A percentile compares a stretch with the other conserved stretches of the same genome.
phyloP scores from a whole-genome alignment of 2,113 vertebrate genomes.

The Lepus europaeus region DNA sequence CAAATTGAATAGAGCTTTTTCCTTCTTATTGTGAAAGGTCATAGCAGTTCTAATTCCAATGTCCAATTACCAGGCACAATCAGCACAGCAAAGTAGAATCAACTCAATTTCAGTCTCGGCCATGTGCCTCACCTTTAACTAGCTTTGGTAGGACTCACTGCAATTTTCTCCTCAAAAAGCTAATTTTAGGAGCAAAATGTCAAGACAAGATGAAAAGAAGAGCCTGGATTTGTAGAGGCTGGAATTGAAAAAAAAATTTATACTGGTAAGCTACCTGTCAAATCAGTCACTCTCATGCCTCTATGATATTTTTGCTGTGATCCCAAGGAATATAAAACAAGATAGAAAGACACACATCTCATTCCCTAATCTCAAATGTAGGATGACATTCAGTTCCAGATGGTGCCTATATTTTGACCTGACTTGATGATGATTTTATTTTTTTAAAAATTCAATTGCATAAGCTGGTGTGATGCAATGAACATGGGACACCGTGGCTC shows the following conservation, averaged over 20 bases:
- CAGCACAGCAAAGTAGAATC: slow-evolving; percentile 33
- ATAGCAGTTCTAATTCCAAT: neutral
- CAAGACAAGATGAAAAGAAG: slow-evolving; percentile 82
- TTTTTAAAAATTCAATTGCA: neutral
- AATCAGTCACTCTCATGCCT: slow-evolving; percentile 46
- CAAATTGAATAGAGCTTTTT: slow-evolving; percentile 37
- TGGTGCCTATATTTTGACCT: slow-evolving; percentile 67
- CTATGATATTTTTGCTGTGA: slow-evolving; percentile 52
- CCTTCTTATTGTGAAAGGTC: slow-evolving; percentile 50
- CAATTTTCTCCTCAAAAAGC: slow-evolving; percentile 77
- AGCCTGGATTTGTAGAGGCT: slow-evolving; percentile 66
- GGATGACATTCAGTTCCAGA: slow-evolving; percentile 59
- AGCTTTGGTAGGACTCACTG: slow-evolving; percentile 68
- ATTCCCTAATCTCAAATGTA: slow-evolving; percentile 52
- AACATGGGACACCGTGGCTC: neutral
- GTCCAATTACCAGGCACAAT: slow-evolving; percentile 57
- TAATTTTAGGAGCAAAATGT: slow-evolving; percentile 82
- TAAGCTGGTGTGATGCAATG: neutral
- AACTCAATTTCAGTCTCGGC: slow-evolving; percentile 60
- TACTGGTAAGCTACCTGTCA: slow-evolving; percentile 60
- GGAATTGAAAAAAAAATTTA: neutral
- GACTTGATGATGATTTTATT: neutral
- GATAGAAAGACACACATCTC: slow-evolving; percentile 18
- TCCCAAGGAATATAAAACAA: slow-evolving; percentile 62
- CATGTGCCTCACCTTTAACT: slow-evolving; percentile 66